Evolutionary conservation across 1,140 invertebrate genomes (phyloP).

Genomic region (Aphelenchoides besseyi): DNA sequence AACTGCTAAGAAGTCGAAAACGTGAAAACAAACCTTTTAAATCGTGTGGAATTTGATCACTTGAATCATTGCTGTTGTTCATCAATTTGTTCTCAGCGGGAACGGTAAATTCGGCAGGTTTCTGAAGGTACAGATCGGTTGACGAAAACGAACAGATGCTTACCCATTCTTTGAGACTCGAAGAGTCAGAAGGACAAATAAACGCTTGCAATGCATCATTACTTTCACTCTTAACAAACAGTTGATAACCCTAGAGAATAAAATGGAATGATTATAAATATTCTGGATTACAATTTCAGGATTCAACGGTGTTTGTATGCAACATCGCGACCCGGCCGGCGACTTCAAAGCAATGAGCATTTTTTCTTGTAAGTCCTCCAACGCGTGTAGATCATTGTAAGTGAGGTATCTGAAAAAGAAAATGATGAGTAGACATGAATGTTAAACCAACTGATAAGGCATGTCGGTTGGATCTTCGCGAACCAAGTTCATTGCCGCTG

Average conservation of each 20-base stretch:
- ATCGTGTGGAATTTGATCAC: conserved; percentile 1
- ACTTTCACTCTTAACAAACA: conserved; percentile 12
- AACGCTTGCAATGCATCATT: conserved; percentile 13
- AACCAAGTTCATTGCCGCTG: conserved; percentile 43
- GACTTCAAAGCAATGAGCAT: conserved; percentile 56
- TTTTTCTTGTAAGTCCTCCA: conserved; percentile 44
- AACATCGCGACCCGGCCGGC: conserved; percentile 41
- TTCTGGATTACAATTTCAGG: conserved; percentile 14
- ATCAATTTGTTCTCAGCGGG: neutral
- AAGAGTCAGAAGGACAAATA: neutral
- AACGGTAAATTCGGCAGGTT: neutral
- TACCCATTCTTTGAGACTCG: conserved; percentile 11
- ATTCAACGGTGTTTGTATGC: conserved; percentile 23
- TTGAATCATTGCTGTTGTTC: conserved; percentile 10
- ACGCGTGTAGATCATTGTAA: conserved; percentile 45
- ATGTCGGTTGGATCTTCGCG: conserved; percentile 56
- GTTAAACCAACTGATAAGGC: conserved; percentile 44
- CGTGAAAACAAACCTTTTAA: neutral
- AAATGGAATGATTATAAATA: neutral
- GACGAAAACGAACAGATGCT: neutral
- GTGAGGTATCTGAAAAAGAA: conserved; percentile 48
- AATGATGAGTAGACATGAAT: conserved; percentile 13
- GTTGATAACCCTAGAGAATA: conserved; percentile 1
- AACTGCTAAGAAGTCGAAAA: neutral
- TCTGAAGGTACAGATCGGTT: conserved; percentile 1